Evolutionary conservation across 1,140 invertebrate genomes (phyloP).

Genomic region (Teleogryllus occipitalis): DNA sequence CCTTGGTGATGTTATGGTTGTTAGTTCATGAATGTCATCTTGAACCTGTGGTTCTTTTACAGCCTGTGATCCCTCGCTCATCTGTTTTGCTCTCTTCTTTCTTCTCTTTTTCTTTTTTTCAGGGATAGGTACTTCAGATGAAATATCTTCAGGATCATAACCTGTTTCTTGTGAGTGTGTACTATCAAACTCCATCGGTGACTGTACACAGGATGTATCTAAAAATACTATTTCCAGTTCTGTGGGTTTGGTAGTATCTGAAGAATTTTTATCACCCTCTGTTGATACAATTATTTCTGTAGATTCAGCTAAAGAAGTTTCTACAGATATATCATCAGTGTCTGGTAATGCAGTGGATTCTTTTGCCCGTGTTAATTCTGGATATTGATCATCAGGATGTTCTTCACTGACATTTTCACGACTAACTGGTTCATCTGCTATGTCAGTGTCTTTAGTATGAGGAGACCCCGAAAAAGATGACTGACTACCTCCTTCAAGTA

Average conservation of each 20-base stretch:
- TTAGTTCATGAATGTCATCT: too few species aligned
- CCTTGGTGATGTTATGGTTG: too few species aligned
- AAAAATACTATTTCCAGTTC: constrained; percentile 20
- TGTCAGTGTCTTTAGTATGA: too few species aligned
- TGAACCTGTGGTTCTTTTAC: constrained; percentile 15
- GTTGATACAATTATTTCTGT: constrained; percentile 46
- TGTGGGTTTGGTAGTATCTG: constrained; percentile 45
- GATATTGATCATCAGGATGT: neutral
- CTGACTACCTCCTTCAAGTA: too few species aligned
- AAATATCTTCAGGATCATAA: constrained; percentile 49
- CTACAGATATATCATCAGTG: constrained; percentile 33
- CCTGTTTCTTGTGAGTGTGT: constrained; percentile 36
- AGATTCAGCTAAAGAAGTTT: constrained; percentile 50
- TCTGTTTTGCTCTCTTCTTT: constrained; percentile 46
- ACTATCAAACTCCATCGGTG: constrained; percentile 10
- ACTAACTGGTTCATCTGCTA: neutral
- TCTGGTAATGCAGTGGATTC: neutral
- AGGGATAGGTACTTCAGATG: constrained; percentile 43
- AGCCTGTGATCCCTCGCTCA: constrained; percentile 22
- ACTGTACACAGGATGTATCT: constrained; percentile 2
- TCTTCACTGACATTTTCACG: neutral
- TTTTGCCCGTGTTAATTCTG: neutral
- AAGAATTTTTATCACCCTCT: constrained; percentile 34
- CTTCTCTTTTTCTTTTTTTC: constrained; percentile 35
- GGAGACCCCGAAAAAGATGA: too few species aligned